A percentile compares a stretch with the other conserved stretches of the same genome.
These are phyloP conservation scores for Tympanuchus pallidicinctus DNA, from an alignment of 2,113 vertebrate species.

Conservation along the genomic window DNA sequence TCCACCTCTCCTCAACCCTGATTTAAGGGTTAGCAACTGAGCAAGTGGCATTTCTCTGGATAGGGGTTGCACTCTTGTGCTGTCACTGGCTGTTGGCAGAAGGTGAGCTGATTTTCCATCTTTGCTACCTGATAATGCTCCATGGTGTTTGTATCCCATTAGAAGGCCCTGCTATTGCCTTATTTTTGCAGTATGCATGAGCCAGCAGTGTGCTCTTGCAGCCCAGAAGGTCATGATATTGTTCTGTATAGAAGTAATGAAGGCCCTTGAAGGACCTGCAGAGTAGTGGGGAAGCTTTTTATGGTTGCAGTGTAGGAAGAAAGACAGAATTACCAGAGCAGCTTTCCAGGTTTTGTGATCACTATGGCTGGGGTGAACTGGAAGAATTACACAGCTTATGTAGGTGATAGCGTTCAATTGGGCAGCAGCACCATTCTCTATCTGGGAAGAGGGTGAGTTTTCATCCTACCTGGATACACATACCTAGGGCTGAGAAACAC, in stretches of 20 bases:
- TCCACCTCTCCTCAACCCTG: no score
- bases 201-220: no score
- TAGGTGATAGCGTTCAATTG: accelerated
- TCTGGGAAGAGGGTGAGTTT: neutral
- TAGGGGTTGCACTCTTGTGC: no score
- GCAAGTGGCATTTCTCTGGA: no score
- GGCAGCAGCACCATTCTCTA: neutral
- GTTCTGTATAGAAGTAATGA: neutral
- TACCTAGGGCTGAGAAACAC: neutral
- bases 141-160: no score
- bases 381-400: neutral
- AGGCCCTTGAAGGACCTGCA: neutral
- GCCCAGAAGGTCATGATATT: no score
- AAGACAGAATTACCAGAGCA: neutral
- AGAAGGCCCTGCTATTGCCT: no score
- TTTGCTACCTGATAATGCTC: no score
- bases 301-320: neutral
- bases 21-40: no score
- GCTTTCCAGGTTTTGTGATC: neutral
- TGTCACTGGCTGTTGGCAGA: no score
- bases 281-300: neutral
- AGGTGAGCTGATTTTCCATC: no score
- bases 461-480: neutral
- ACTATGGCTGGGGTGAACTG: neutral
- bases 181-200: no score